These are phyloP conservation scores for Goniozus legneri DNA, from an alignment of 1,140 invertebrate species.

Conservation along the genomic window DNA sequence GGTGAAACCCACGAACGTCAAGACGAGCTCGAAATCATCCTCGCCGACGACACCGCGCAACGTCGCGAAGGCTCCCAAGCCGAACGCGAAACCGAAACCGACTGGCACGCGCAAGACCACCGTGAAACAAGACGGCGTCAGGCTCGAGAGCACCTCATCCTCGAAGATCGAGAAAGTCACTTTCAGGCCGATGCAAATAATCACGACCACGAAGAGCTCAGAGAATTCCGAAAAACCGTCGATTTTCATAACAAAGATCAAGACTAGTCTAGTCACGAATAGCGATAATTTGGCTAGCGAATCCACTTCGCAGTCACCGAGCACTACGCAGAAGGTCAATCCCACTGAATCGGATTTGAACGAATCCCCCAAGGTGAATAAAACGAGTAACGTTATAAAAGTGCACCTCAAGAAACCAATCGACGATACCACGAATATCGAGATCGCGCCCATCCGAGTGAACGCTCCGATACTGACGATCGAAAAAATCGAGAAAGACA, in stretches of 20 bases:
- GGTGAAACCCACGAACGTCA: conserved; percentile 11
- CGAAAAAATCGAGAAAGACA: conserved; percentile 30
- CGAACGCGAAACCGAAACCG: conserved; percentile 14
- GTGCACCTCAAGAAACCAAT: conserved; percentile 38
- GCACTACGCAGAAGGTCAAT: conserved; percentile 11
- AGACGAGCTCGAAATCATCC: neutral
- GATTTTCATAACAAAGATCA: conserved; percentile 44
- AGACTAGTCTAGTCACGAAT: conserved; percentile 36
- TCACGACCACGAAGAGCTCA: conserved; percentile 26
- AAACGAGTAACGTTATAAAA: conserved; percentile 33
- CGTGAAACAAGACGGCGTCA: conserved; percentile 15
- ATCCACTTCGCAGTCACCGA: neutral
- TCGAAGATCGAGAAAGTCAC: conserved; percentile 51
- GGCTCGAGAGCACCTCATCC: conserved; percentile 21
- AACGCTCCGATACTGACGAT: conserved; percentile 38
- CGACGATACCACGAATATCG: conserved; percentile 32
- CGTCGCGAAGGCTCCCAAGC: conserved; percentile 1
- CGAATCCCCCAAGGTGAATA: conserved; percentile 21
- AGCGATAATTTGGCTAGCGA: conserved; percentile 21
- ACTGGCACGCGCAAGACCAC: conserved; percentile 9
- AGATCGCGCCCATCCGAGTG: conserved; percentile 37
- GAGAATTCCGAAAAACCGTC: conserved; percentile 33
- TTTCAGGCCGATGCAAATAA: conserved; percentile 37
- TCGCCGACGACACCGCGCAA: conserved; percentile 13
- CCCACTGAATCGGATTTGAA: neutral